Evolutionary conservation across 2,888 invertebrate genomes (phyloP), one percentile per base, ranked within the genome.

Genomic region (Drosophila meridiana): DNA sequence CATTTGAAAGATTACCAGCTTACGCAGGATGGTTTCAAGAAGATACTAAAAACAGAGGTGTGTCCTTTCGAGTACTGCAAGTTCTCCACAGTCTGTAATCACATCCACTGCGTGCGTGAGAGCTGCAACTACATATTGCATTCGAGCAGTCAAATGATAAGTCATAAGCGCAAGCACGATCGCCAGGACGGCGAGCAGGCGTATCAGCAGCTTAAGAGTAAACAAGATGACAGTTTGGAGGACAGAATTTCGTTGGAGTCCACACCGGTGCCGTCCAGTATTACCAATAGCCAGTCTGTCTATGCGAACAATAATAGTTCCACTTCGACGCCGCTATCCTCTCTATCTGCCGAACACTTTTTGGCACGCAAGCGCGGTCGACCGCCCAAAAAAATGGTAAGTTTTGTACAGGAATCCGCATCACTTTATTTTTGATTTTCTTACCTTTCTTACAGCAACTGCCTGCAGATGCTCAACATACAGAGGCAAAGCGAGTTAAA

Each of bases 91-190:
- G 97, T 98, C 56, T 98, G 98, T 94, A 99, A 99, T 94, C 99
- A 99, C 93, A 99, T 99, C 82, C 99, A 99, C 94, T 99, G 99
- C 94, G 99, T 99, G 84, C 95, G 99, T 72, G 97, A 97, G 3
- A 97, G 97, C 72, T 99, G 99, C 94, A 97, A 96, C 93, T 99
- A 99, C 92, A 99, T 99, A 4, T 94, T 99, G 75, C 99, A 99
- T 92, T 98, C 98, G 42, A 98, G 98, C 91, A 98, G 98, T 59
- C 99, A 99, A 93, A 95, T 99, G 80, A 97, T 98, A 93, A 98
- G 99, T 11, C 99, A 99, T 93, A 99, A 99, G 94, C 95, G 99
- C 65, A 99, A 99, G 92, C 99, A 99, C 93, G 99, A 99, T 93
- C 95, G 99, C 57, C 96, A 97, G 90, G 98, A 98, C 89, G 97